Percentiles rank a stretch among this genome's conserved stretches.
These are phyloP conservation scores for Agriopis aurantiaria DNA, from an alignment of 2,888 invertebrate species.

Conservation along the genomic window DNA sequence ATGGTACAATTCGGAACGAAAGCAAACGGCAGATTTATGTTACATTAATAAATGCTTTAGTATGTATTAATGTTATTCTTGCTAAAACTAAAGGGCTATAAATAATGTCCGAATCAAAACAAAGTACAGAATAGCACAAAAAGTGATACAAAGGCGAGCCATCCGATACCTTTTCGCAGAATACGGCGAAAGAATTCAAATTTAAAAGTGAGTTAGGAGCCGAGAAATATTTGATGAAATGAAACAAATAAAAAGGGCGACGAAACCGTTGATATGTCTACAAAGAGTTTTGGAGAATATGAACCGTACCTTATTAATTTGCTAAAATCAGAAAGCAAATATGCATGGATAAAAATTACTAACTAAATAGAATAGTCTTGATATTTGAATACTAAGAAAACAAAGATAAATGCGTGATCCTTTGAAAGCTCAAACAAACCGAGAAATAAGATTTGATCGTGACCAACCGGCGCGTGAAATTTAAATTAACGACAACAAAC, in stretches of 20 bases:
- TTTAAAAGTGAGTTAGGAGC: slow-evolving; percentile 73
- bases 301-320: not conserved
- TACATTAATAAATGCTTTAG: slow-evolving; percentile 27
- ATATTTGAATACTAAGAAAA: slow-evolving; percentile 1
- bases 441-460: slow-evolving; percentile 74
- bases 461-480: slow-evolving; percentile 75
- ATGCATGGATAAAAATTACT: no score
- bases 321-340: not conserved
- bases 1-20: not conserved
- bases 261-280: slow-evolving; percentile 59
- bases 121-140: slow-evolving; percentile 77
- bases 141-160: slow-evolving; percentile 85
- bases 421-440: slow-evolving; percentile 63
- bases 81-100: slow-evolving; percentile 64
- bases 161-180: slow-evolving; percentile 85
- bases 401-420: slow-evolving; percentile 53
- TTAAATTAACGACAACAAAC: slow-evolving; percentile 81
- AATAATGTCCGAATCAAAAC: slow-evolving; percentile 77
- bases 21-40: slow-evolving; percentile 2
- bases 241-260: slow-evolving; percentile 72
- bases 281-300: slow-evolving; percentile 45
- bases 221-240: slow-evolving; percentile 75
- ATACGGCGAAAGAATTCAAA: slow-evolving; percentile 83
- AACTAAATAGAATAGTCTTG: no score
- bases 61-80: slow-evolving; percentile 58